phyloP scores from a whole-genome alignment of 2,797 vertebrate genomes.

The Fistularia commersonii region DNA sequence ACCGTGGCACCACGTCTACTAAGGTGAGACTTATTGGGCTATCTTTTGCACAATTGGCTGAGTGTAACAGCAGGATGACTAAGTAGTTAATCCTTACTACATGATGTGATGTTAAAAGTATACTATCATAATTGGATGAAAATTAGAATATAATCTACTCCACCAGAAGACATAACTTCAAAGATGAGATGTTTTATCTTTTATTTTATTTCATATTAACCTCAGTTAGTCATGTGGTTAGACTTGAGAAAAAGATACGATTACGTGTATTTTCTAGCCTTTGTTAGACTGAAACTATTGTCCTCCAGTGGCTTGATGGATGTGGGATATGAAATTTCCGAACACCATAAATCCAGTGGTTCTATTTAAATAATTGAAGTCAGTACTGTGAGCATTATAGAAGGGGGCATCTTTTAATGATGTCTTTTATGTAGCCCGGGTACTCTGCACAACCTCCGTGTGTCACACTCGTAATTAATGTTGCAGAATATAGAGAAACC shows the following conservation, averaged over 20 bases:
- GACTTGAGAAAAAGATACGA: background rate
- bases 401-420: constrained; percentile 5
- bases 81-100: too few relatives aligned
- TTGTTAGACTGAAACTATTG: constrained; percentile 28
- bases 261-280: constrained; percentile 7
- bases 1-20: too few relatives aligned
- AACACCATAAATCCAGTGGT: constrained; percentile 42
- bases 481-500: background rate
- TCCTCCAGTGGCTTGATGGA: constrained; percentile 21
- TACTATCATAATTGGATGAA: too few relatives aligned
- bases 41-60: too few relatives aligned
- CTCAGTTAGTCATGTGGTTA: constrained; percentile 5
- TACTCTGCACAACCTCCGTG: too few relatives aligned
- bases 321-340: constrained; percentile 36
- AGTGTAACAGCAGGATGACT: too few relatives aligned
- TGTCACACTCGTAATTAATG: constrained; percentile 1
- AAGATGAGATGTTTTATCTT: too few relatives aligned
- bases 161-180: too few relatives aligned
- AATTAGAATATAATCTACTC: too few relatives aligned
- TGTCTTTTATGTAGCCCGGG: constrained; percentile 9
- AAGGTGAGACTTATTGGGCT: too few relatives aligned
- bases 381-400: background rate
- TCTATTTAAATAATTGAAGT: constrained; percentile 27
- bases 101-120: too few relatives aligned
- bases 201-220: background rate